phyloP scores from a whole-genome alignment of 2,888 invertebrate genomes.

The Ophion slaviceki region DNA sequence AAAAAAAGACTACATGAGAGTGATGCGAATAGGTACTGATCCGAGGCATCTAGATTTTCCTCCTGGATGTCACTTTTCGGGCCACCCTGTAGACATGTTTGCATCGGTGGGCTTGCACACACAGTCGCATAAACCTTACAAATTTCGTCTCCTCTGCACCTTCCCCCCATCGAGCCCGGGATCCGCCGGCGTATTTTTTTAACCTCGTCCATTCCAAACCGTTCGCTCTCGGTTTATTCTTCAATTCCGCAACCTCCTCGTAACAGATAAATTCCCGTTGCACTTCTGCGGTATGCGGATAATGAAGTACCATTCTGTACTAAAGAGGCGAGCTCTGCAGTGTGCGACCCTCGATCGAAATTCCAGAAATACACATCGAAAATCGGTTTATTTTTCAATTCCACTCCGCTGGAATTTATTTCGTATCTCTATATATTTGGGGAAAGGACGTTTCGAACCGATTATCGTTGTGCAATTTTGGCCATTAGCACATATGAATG shows the following conservation, averaged over 20 bases:
- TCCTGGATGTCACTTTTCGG: background rate
- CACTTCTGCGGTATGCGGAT: slow-evolving; percentile 30
- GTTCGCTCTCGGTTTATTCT: slow-evolving; percentile 27
- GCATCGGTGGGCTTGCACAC: background rate
- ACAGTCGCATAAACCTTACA: slow-evolving; percentile 30
- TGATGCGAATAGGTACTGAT: no score
- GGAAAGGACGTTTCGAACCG: no score
- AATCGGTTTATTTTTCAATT: background rate
- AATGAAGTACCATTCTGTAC: slow-evolving; percentile 3
- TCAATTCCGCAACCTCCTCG: background rate
- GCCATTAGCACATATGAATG: background rate
- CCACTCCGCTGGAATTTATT: no score
- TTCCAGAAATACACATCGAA: slow-evolving; percentile 40
- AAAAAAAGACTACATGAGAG: no score
- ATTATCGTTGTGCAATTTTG: background rate
- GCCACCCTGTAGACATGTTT: background rate
- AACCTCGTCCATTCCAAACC: slow-evolving; percentile 2
- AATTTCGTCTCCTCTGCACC: slow-evolving; percentile 45
- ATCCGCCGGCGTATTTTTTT: slow-evolving; percentile 39
- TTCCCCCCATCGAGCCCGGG: slow-evolving; percentile 29
- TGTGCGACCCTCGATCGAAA: slow-evolving; percentile 20
- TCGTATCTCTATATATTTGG: no score
- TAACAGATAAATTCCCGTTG: slow-evolving; percentile 19
- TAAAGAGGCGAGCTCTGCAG: slow-evolving; percentile 11
- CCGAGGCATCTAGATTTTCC: no score